A percentile compares a stretch with the other conserved stretches of the same genome.
phyloP scores from a whole-genome alignment of 92 coral and sea anemone genomes.

The Zoanthus gigantus region DNA sequence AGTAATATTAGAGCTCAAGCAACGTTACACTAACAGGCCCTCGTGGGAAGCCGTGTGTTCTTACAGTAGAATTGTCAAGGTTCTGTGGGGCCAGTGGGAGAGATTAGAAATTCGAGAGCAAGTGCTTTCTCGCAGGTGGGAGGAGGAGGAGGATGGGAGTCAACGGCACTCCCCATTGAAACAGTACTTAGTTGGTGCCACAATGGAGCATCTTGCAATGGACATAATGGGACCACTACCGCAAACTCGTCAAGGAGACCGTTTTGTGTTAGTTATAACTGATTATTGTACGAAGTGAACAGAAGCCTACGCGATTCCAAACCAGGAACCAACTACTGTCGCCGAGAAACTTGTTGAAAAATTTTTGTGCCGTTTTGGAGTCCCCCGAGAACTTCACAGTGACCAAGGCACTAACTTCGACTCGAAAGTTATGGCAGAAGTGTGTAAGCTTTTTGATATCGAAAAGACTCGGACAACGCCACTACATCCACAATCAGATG shows the following conservation, averaged over 20 bases:
- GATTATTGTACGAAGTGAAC: conserved; percentile 26
- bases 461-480: conserved; percentile 58
- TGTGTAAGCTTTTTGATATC: conserved; percentile 55
- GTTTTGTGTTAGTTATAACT: background rate
- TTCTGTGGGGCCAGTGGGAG: conserved; percentile 69
- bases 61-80: conserved; percentile 48
- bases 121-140: conserved; percentile 65
- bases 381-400: conserved; percentile 3
- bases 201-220: conserved; percentile 38
- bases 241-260: conserved; percentile 14
- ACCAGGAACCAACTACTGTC: conserved; percentile 17
- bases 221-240: conserved; percentile 44
- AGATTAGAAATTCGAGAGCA: conserved; percentile 35
- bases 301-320: conserved; percentile 38
- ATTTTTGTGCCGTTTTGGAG: background rate
- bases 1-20: conserved; percentile 25
- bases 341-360: background rate
- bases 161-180: conserved; percentile 9
- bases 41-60: conserved; percentile 60
- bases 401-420: background rate
- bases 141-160: conserved; percentile 43
- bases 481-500: conserved; percentile 61
- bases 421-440: conserved; percentile 5
- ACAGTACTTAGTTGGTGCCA: conserved; percentile 46
- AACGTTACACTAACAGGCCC: conserved; percentile 29